Evolutionary conservation across 1,140 invertebrate species (phyloP).

Genomic region (Drosophila tristis): DNA sequence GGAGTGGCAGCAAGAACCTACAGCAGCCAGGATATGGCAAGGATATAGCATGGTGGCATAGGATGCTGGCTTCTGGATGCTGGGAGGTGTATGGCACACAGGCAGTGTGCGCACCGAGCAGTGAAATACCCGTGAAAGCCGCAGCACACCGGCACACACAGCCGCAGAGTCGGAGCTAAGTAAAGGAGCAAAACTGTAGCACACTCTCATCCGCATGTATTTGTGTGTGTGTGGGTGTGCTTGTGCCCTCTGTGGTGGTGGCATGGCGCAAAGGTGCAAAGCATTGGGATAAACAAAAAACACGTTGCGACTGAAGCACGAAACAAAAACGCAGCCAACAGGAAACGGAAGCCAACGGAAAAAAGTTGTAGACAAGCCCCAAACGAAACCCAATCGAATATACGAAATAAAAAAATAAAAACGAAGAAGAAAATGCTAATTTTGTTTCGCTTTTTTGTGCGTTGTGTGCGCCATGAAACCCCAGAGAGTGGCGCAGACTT

Average conservation of each 20-base stretch:
- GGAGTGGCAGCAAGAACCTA: neutral
- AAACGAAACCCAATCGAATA: slow-evolving; percentile 19
- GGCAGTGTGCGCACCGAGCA: slow-evolving; percentile 36
- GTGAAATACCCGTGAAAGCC: slow-evolving; percentile 63
- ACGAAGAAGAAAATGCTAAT: slow-evolving; percentile 48
- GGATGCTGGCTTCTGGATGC: neutral
- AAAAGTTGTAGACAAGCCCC: slow-evolving; percentile 13
- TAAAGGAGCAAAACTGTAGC: neutral
- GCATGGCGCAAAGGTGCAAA: slow-evolving; percentile 58
- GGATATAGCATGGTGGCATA: neutral
- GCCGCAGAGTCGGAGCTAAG: slow-evolving; percentile 14
- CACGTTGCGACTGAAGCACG: neutral
- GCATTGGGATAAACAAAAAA: slow-evolving; percentile 63
- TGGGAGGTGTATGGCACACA: slow-evolving; percentile 2
- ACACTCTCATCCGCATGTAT: too few relatives aligned
- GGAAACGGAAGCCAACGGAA: slow-evolving; percentile 3
- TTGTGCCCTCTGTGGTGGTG: slow-evolving; percentile 20
- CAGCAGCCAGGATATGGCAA: neutral
- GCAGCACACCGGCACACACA: slow-evolving; percentile 22
- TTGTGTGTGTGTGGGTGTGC: neutral
- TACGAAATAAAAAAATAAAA: slow-evolving; percentile 27
- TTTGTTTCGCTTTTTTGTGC: slow-evolving; percentile 4
- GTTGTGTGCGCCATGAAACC: neutral
- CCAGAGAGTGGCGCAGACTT: neutral
- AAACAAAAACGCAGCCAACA: slow-evolving; percentile 30